Conservation (phyloP, 1,140 invertebrate species). For the Oscheius sp. region DNA sequence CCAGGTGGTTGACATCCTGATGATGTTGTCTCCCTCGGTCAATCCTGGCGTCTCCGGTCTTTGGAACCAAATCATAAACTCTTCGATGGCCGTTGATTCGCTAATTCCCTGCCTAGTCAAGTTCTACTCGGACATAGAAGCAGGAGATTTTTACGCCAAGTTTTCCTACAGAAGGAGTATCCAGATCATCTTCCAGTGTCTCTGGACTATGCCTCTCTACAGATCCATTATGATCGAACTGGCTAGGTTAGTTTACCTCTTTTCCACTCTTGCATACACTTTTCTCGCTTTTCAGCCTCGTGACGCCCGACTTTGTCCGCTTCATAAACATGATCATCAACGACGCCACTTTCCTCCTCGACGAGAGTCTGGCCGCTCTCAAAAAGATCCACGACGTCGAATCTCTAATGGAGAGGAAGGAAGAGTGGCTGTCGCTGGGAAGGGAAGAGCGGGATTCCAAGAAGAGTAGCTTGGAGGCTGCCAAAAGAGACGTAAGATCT, state of each 20-base stretch:
- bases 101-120: conserved; percentile 88
- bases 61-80: conserved; percentile 71
- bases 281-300: conserved; percentile 65
- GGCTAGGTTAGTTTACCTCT: conserved; percentile 64
- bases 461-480: conserved; percentile 70
- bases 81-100: conserved; percentile 77
- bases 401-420: background rate
- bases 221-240: conserved; percentile 65
- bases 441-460: conserved; percentile 48
- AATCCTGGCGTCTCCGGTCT: background rate
- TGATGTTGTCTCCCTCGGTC: no score
- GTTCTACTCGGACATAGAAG: conserved; percentile 95
- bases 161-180: conserved; percentile 97
- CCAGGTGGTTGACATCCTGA: background rate
- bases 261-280: background rate
- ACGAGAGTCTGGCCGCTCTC: conserved; percentile 89
- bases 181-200: conserved; percentile 83
- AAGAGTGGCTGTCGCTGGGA: conserved; percentile 39
- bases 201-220: conserved; percentile 66
- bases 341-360: conserved; percentile 92
- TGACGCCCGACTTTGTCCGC: conserved; percentile 85
- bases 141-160: conserved; percentile 97
- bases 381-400: conserved; percentile 65
- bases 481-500: conserved; percentile 76
- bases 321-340: conserved; percentile 99